These are phyloP conservation scores for Bufo gargarizans DNA, from an alignment of 2,113 vertebrate genomes.

Conservation along the genomic window DNA sequence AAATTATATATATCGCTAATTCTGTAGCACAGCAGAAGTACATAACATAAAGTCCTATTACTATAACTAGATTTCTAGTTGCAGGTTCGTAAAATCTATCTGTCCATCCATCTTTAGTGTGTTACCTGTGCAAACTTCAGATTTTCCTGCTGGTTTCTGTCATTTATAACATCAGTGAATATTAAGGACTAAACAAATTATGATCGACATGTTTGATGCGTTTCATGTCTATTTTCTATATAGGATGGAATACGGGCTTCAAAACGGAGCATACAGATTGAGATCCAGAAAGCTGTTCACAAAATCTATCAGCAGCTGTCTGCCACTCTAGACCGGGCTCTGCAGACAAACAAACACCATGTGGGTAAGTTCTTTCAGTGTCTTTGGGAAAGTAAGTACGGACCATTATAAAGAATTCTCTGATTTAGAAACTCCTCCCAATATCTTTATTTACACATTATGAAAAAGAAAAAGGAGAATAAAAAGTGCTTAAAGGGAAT, in stretches of 20 bases:
- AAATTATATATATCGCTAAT: no score
- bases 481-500: no score
- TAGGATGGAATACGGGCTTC: slow-evolving; percentile 94
- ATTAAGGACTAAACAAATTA: not conserved
- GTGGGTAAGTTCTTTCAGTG: slow-evolving; percentile 77
- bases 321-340: slow-evolving; percentile 88
- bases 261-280: slow-evolving; percentile 89
- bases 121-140: no score
- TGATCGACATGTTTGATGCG: not conserved
- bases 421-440: not conserved
- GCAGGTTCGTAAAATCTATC: no score
- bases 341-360: slow-evolving; percentile 95
- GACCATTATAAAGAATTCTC: not conserved
- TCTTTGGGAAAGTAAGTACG: not conserved
- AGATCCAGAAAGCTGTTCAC: slow-evolving; percentile 95
- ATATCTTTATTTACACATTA: not conserved
- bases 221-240: not conserved
- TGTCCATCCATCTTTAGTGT: no score
- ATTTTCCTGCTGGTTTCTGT: no score
- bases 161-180: not conserved
- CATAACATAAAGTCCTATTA: no score
- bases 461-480: no score
- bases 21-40: no score
- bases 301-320: slow-evolving; percentile 98
- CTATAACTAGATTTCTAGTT: no score